phyloP scores from a whole-genome alignment of 37 sponge, comb jelly and placozoan species.

The Oopsacas minuta region DNA sequence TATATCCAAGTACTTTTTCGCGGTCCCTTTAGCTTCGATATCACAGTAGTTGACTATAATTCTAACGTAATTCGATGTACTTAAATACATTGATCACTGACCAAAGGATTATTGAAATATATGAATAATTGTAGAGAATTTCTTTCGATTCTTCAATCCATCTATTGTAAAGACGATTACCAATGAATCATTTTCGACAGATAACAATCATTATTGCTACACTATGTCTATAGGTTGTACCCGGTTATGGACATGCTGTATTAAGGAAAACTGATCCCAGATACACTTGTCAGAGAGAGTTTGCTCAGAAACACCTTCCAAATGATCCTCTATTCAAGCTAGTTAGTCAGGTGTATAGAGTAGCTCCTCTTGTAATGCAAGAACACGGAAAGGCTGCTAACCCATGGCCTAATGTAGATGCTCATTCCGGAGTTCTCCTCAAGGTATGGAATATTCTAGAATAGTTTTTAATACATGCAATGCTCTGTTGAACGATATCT shows the following conservation, averaged over 20 bases:
- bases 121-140: too few relatives aligned
- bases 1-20: too few relatives aligned
- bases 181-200: too few relatives aligned
- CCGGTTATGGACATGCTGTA: constrained; percentile 96
- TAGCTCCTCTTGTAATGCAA: constrained; percentile 62
- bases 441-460: constrained; percentile 47
- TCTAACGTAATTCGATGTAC: too few relatives aligned
- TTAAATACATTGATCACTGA: too few relatives aligned
- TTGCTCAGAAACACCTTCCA: constrained; percentile 92
- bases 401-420: constrained; percentile 99
- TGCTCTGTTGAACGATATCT: too few relatives aligned
- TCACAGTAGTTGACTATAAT: too few relatives aligned
- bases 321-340: constrained; percentile 83
- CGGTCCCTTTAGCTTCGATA: too few relatives aligned
- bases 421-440: constrained; percentile 89
- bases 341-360: constrained; percentile 55
- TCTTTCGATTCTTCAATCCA: too few relatives aligned
- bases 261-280: constrained; percentile 94
- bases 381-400: constrained; percentile 93
- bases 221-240: constrained; percentile 57
- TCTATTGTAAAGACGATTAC: too few relatives aligned
- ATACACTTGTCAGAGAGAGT: constrained; percentile 87
- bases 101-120: too few relatives aligned
- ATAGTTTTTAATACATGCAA: not conserved
- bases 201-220: too few relatives aligned